These are phyloP conservation scores for Eurois occulta DNA, from an alignment of 2,888 invertebrate species.

Conservation along the genomic window DNA sequence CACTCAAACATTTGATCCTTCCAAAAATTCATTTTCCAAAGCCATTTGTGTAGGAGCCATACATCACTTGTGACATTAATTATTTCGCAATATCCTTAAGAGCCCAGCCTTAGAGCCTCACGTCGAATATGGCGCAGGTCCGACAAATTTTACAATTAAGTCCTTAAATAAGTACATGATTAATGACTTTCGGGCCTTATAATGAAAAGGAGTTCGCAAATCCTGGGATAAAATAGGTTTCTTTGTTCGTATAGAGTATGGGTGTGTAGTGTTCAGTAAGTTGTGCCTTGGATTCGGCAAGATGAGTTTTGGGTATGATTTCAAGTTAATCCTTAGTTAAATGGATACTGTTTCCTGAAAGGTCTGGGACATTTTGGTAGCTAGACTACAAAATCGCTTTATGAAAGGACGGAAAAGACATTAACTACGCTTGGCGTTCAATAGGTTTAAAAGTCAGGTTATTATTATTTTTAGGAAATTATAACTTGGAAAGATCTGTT, in stretches of 20 bases:
- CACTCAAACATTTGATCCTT: slow-evolving; percentile 37
- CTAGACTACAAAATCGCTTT: not conserved
- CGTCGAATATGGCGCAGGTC: slow-evolving; percentile 54
- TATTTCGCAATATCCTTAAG: slow-evolving; percentile 59
- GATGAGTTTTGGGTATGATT: slow-evolving; percentile 11
- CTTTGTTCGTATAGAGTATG: slow-evolving; percentile 23
- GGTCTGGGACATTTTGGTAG: not conserved
- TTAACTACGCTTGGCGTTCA: too few relatives aligned
- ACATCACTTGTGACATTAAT: slow-evolving; percentile 61
- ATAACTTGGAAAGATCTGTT: not conserved
- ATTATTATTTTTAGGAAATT: not conserved
- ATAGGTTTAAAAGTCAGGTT: not conserved
- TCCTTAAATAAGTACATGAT: slow-evolving; percentile 62
- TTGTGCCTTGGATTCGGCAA: not conserved
- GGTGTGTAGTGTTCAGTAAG: slow-evolving; percentile 4
- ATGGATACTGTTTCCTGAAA: not conserved
- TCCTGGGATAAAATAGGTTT: slow-evolving; percentile 36
- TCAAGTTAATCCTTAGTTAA: not conserved
- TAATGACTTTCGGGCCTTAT: slow-evolving; percentile 55
- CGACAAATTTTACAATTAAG: slow-evolving; percentile 67
- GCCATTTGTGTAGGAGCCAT: slow-evolving; percentile 43
- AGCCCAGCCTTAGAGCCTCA: slow-evolving; percentile 35
- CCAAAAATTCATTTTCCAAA: slow-evolving; percentile 40
- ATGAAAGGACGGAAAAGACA: not conserved
- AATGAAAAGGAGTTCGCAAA: slow-evolving; percentile 45